Base-by-base conservation (phyloP, 2,797 vertebrate species). In the Cryptoprocta ferox region DNA sequence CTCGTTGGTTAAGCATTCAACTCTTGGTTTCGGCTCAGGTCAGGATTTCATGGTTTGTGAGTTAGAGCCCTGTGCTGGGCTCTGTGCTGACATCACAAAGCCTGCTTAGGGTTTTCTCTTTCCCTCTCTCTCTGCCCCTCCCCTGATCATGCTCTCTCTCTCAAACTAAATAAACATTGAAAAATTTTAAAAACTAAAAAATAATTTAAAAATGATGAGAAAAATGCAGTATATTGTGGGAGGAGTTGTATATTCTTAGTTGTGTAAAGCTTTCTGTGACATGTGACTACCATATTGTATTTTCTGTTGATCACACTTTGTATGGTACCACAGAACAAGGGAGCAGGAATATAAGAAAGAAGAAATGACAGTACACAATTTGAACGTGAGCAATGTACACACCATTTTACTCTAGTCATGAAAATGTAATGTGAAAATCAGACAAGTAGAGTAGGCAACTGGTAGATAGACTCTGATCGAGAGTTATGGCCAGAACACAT, bases 401-500 rank as follows among this genome's bases (percentile, higher is more conserved):
- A 13, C 13, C 30, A 3, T 12, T 68, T 48, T 79, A 48, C 61
- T 78, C 39, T 56, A 84, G 26, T 35, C 48, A 53, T n/a, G 26
- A 26, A 92, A 75, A 71, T 3, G 6, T 37, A 56, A 76, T 65
- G 76, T n/a, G 76, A 73, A 86, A 75, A 79, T 35, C 5, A 50
- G n/a, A 61, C 1, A 48, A 73, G 8, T 16, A 18, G 1, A 42
- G 3, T 12, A 86, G 11, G 26, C 13, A 79, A 53, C 42, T 66
- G 0, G n/a, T 6, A 66, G 8, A 6, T 37, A 73, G 37, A 73
- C 6, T 75, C 21, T 3, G 3, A 61, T 70, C 18, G 37, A 63
- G 4, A 12, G 1, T 2, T n/a, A 8, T 0, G 1, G 18, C 1
- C 65, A 61, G 50, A 0, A 0, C 1, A 79, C 1, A 39, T 18